These are phyloP conservation scores for Bungarus multicinctus DNA, from an alignment of 2,113 vertebrate species.

Conservation along the genomic window DNA sequence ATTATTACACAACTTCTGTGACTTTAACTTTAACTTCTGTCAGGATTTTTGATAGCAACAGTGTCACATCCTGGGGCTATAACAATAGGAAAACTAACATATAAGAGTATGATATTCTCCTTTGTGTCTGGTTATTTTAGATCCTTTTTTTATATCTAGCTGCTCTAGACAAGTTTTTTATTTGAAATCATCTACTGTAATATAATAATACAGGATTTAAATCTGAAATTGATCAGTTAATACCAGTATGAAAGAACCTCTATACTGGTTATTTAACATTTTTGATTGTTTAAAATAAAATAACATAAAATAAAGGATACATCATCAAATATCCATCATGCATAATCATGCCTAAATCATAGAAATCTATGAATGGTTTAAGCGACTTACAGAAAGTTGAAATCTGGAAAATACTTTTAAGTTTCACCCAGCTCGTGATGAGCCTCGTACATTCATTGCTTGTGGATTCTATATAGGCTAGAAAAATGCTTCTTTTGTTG, in stretches of 20 bases:
- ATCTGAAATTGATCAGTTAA: neutral
- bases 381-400: neutral
- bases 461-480: neutral
- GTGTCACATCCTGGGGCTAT: neutral
- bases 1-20: neutral
- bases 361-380: neutral
- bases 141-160: neutral
- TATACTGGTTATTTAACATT: neutral
- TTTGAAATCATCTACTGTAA: neutral
- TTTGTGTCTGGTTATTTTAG: neutral
- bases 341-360: neutral
- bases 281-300: too few species aligned
- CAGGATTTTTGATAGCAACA: neutral
- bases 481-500: constrained; percentile 49
- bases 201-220: neutral
- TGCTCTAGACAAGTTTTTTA: neutral
- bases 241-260: neutral
- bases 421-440: neutral
- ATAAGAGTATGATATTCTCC: neutral
- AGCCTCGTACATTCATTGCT: neutral
- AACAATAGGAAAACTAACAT: neutral
- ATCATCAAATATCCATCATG: neutral
- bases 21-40: neutral
- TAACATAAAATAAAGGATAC: neutral
- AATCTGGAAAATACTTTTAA: neutral